Base-by-base conservation (phyloP, 2,888 invertebrate genomes). In the Ennomos quercinarius region DNA sequence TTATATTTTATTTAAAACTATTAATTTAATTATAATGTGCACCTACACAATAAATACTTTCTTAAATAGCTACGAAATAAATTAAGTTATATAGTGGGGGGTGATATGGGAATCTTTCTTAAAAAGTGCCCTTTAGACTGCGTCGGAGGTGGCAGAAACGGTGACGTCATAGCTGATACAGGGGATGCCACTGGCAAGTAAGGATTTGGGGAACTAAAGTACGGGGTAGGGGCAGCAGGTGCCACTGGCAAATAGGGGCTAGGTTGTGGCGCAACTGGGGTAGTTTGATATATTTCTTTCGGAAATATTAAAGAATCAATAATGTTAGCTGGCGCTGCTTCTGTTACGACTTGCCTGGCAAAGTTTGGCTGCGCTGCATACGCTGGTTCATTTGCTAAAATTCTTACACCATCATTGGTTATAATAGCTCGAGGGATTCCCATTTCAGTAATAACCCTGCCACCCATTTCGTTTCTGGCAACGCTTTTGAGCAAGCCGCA, bases 31-130 rank as follows among this genome's bases (percentile, higher is more conserved):
- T 27, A 27, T 6, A 27, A 27, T 27, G 1, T 2, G 11, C 12
- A 9, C 3, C 17, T 27, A 42, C 12, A n/a, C 12, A 49, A 38
- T 56, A 59, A 27, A 27, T 27, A 27, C 5, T 27, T 6, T 27
- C 27, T 6, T 27, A 27, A 6, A 6, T 27, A 6, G 4, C 27
- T 27, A 27, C 0, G 0, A 27, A 27, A 27, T 27, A 27, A 27
- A 27, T 17, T 27, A 27, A 59, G 35, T 52, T 74, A 82, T 58
- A 84, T 59, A 46, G 68, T 71, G 4, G 84, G 85, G 1, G 85
- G 85, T 0, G 84, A 81, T 41, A 86, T 83, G 1, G 84, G 82
- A 45, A 85, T 81, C 66, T 86, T 87, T 49, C 83, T 78, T 45
- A 86, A 72, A 61, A 78, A 85, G 11, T 84, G 80, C 10, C 80